phyloP scores from a whole-genome alignment of 1,140 invertebrate genomes.

The Dufourea novaeangliae region DNA sequence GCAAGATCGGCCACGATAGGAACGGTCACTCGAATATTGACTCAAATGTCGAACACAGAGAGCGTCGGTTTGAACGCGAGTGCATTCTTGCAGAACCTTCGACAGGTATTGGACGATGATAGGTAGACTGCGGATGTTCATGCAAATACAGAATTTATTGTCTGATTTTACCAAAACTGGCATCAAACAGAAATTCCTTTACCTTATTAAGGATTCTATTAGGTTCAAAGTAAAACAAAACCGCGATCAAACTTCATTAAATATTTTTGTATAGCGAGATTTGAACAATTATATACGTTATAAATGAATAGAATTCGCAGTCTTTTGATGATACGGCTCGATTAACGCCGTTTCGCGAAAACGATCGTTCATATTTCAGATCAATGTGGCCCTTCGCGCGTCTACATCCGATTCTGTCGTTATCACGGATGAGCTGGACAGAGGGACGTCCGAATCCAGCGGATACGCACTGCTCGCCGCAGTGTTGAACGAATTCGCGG shows the following conservation, averaged over 20 bases:
- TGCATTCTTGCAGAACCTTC: slow-evolving; percentile 92
- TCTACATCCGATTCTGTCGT: slow-evolving; percentile 87
- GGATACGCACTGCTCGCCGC: slow-evolving; percentile 87
- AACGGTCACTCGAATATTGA: slow-evolving; percentile 88
- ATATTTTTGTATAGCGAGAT: too few species aligned
- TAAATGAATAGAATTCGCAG: too few species aligned
- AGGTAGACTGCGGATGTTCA: too few species aligned
- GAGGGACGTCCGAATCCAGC: slow-evolving; percentile 90
- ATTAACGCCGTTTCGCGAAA: background rate
- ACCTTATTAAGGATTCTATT: too few species aligned
- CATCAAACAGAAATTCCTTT: too few species aligned
- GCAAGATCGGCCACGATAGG: slow-evolving; percentile 87
- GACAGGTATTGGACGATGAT: slow-evolving; percentile 88
- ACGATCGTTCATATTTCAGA: slow-evolving; percentile 81
- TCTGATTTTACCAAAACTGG: too few species aligned
- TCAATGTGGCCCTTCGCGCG: slow-evolving; percentile 86
- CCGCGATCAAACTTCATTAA: too few species aligned
- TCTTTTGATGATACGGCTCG: background rate
- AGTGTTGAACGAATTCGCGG: slow-evolving; percentile 85
- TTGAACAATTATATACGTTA: too few species aligned
- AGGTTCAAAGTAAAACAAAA: too few species aligned
- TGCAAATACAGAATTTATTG: too few species aligned
- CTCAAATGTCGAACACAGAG: slow-evolving; percentile 88
- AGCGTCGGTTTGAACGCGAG: slow-evolving; percentile 91
- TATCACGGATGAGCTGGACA: slow-evolving; percentile 95